Percentiles rank a stretch among this genome's conserved stretches.
Conservation (phyloP, 2,797 vertebrate species). For the Gymnocypris eckloni region DNA sequence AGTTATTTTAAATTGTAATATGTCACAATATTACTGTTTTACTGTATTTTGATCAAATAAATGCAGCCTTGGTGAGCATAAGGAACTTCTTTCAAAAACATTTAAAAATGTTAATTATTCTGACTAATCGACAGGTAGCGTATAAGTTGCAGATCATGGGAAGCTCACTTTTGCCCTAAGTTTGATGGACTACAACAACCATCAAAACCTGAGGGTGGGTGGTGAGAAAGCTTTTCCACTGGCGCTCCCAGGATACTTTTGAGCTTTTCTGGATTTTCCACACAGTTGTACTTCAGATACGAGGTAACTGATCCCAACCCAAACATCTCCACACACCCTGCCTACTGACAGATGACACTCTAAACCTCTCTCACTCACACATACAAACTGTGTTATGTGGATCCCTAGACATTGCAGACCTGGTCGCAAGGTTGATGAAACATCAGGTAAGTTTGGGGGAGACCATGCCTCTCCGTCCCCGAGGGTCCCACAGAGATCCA, state of each 20-base stretch:
- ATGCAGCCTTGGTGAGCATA: not conserved
- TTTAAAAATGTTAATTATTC: not conserved
- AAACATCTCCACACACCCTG: constrained; percentile 39
- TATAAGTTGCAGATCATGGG: constrained; percentile 7
- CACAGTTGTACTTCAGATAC: constrained; percentile 42
- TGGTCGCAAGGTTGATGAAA: constrained; percentile 61
- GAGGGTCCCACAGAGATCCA: constrained; percentile 53
- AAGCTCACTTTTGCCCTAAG: constrained; percentile 8
- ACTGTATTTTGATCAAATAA: not conserved
- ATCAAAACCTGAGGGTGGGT: constrained; percentile 20
- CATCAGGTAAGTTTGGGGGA: constrained; percentile 46
- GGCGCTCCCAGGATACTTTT: constrained; percentile 23
- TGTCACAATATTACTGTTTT: not conserved
- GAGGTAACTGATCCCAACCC: constrained; percentile 46
- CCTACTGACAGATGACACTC: constrained; percentile 53
- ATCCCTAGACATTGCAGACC: constrained; percentile 34
- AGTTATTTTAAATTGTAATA: not conserved
- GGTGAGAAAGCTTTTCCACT: constrained; percentile 43
- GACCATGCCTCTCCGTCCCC: constrained; percentile 27
- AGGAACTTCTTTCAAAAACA: not conserved
- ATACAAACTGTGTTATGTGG: constrained; percentile 23
- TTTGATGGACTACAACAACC: constrained; percentile 25
- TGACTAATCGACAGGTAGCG: not conserved
- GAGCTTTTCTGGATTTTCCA: constrained; percentile 47
- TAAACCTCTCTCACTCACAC: constrained; percentile 54